Conservation (phyloP, 1,140 invertebrate genomes). For the Armadillidium nasatum region DNA sequence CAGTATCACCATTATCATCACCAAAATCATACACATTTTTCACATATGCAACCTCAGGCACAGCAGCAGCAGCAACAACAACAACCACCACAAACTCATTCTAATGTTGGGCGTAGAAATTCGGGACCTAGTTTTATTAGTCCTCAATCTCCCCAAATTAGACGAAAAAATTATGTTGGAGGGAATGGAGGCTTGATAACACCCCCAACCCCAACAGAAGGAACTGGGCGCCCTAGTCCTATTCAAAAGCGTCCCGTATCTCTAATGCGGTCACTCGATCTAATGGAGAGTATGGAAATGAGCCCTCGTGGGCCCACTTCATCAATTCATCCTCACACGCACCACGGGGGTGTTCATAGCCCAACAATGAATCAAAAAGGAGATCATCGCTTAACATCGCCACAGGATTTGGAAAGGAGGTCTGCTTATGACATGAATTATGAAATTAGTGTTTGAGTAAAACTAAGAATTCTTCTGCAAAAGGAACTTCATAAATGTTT, state of each 20-base stretch:
- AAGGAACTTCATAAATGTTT: neutral
- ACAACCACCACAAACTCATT: constrained; percentile 49
- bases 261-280: constrained; percentile 80
- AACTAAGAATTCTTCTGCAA: neutral
- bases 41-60: constrained; percentile 46
- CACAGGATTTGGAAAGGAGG: neutral
- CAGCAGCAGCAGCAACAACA: constrained; percentile 56
- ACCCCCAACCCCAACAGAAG: constrained; percentile 41
- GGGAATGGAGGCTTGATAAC: constrained; percentile 33
- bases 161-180: constrained; percentile 36
- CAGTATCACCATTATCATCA: constrained; percentile 46
- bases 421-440: constrained; percentile 3
- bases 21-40: constrained; percentile 53
- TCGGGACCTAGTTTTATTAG: constrained; percentile 43
- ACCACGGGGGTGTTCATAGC: constrained; percentile 4
- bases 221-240: constrained; percentile 43
- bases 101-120: constrained; percentile 38
- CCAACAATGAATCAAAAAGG: neutral
- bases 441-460: neutral
- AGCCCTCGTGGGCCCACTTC: neutral
- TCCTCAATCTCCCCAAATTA: constrained; percentile 49
- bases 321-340: neutral
- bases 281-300: neutral
- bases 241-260: constrained; percentile 70
- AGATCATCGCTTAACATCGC: neutral